Evolutionary conservation across 2,797 vertebrate species (phyloP).

Genomic region (Orientallactaga sibirica): DNA sequence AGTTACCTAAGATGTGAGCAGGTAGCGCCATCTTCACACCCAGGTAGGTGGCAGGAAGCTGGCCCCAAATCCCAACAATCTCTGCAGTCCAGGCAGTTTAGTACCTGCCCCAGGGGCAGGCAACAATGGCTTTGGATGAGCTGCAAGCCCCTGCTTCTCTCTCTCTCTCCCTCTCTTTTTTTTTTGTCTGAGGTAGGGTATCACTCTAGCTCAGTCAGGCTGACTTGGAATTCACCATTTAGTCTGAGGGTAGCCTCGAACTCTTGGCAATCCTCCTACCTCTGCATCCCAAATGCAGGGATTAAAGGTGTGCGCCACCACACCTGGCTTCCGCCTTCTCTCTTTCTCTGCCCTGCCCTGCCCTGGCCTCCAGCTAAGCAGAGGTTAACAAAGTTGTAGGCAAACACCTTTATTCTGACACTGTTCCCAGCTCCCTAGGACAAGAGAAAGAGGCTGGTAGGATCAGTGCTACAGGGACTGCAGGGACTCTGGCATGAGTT

Average conservation of each 20-base stretch:
- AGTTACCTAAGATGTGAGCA: neutral
- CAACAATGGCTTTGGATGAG: neutral
- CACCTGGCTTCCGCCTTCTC: no score
- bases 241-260: no score
- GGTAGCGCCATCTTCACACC: neutral
- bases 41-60: neutral
- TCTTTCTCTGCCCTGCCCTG: neutral
- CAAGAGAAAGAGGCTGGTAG: neutral
- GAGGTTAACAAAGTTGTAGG: neutral
- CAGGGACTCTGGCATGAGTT: neutral
- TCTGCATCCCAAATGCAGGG: no score
- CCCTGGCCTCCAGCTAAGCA: neutral
- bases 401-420: slow-evolving; percentile 73
- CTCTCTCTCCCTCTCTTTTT: no score
- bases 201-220: no score
- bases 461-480: slow-evolving; percentile 29
- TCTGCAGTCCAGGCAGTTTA: neutral
- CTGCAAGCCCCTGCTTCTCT: neutral
- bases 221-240: no score
- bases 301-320: no score
- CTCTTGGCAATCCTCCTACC: no score
- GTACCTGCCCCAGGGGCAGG: neutral
- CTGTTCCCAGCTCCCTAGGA: neutral
- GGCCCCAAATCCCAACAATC: neutral
- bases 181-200: no score